Evolutionary conservation across 2,888 invertebrate genomes (phyloP).

Genomic region (Hartigia nigra): DNA sequence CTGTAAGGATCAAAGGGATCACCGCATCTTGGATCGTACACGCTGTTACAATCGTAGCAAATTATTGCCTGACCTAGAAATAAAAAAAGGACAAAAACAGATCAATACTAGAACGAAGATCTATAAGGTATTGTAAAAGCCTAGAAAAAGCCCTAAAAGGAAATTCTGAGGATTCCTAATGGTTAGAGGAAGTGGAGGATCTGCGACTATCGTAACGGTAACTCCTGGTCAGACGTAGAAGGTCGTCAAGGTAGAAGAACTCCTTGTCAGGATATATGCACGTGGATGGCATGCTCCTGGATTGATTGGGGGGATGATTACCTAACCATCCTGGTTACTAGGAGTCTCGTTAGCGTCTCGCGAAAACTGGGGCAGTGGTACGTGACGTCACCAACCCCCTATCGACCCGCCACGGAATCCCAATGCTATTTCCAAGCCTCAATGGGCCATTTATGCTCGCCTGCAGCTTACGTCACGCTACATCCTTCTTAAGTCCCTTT

Average conservation of each 20-base stretch:
- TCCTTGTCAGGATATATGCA: not conserved
- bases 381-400: slow-evolving; percentile 24
- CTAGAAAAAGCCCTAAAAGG: too few relatives aligned
- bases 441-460: slow-evolving; percentile 13
- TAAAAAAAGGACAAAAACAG: not conserved
- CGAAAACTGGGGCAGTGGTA: slow-evolving; percentile 21
- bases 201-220: not conserved
- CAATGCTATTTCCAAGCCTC: slow-evolving; percentile 15
- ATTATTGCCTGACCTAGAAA: slow-evolving; percentile 73
- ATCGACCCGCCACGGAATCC: slow-evolving; percentile 18
- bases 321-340: not conserved
- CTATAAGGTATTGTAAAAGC: too few relatives aligned
- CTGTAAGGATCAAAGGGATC: slow-evolving; percentile 89
- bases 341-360: slow-evolving; percentile 17
- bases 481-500: not conserved
- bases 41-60: slow-evolving; percentile 94
- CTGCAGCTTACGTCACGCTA: not conserved
- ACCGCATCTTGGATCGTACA: slow-evolving; percentile 88
- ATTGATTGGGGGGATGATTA: slow-evolving; percentile 3
- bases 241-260: not conserved
- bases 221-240: not conserved
- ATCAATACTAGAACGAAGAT: not conserved
- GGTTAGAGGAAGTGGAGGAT: not conserved
- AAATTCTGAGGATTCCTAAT: not conserved
- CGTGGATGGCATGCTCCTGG: not conserved